Conservation (phyloP, 2,888 invertebrate genomes). For the Anarsia innoxiella region DNA sequence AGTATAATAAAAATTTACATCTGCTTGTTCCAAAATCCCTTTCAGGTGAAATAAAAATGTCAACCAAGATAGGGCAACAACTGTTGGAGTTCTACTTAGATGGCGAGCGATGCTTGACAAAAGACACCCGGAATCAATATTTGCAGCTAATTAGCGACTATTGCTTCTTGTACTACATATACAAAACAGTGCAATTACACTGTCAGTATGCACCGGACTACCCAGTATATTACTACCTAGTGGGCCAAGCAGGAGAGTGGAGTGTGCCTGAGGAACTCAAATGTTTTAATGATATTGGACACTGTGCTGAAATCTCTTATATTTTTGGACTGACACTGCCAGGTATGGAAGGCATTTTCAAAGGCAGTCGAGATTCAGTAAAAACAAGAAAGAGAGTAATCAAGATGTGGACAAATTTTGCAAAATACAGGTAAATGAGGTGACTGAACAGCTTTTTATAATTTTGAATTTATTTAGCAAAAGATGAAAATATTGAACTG, state of each 20-base stretch:
- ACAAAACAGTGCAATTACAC: constrained; percentile 54
- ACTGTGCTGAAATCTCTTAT: constrained; percentile 55
- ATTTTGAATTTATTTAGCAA: too few relatives aligned
- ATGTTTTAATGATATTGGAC: constrained; percentile 48
- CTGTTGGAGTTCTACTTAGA: constrained; percentile 54
- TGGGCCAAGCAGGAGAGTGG: constrained; percentile 57
- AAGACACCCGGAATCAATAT: constrained; percentile 50
- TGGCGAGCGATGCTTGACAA: constrained; percentile 39
- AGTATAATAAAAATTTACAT: constrained; percentile 42
- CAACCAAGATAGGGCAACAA: constrained; percentile 45
- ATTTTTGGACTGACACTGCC: constrained; percentile 43
- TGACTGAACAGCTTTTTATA: too few relatives aligned
- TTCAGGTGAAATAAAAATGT: constrained; percentile 32
- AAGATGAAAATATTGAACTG: constrained; percentile 3
- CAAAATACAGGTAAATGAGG: constrained; percentile 55
- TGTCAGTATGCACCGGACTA: constrained; percentile 41
- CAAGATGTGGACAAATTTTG: constrained; percentile 70
- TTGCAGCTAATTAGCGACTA: constrained; percentile 58
- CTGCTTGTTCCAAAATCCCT: constrained; percentile 50
- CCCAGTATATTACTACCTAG: constrained; percentile 56
- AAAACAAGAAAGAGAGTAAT: constrained; percentile 48
- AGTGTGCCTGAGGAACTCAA: constrained; percentile 34
- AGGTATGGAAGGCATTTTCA: constrained; percentile 28
- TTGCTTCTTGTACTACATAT: constrained; percentile 55
- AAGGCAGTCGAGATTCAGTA: constrained; percentile 51